phyloP scores from a whole-genome alignment of 2,888 invertebrate species.

The Epistrophe eligans region DNA sequence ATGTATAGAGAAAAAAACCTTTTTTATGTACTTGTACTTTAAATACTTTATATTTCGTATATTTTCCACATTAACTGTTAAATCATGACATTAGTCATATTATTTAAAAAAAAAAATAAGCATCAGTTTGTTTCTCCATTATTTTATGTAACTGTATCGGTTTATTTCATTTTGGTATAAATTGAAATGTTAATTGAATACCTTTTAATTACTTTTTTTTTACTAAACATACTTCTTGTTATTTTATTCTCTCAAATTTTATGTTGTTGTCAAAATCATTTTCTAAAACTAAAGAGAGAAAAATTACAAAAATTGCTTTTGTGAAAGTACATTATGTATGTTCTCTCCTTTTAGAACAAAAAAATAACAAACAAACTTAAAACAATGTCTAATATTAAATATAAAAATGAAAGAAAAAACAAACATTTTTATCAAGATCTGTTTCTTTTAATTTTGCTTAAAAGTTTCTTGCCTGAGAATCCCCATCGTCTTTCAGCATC shows the following conservation, averaged over 20 bases:
- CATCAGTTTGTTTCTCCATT: conserved; percentile 27
- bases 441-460: conserved; percentile 43
- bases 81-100: conserved; percentile 73
- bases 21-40: conserved; percentile 75
- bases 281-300: background rate
- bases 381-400: background rate
- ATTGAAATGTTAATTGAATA: background rate
- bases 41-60: conserved; percentile 72
- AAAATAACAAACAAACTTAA: background rate
- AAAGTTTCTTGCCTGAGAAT: conserved; percentile 58
- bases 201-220: conserved; percentile 3
- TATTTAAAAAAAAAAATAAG: conserved; percentile 30
- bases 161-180: background rate
- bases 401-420: background rate
- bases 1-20: conserved; percentile 65
- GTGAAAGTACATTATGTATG: background rate
- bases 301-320: background rate
- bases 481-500: conserved; percentile 47
- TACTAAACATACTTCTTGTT: background rate
- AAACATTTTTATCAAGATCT: conserved; percentile 21
- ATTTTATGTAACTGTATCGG: background rate
- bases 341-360: background rate
- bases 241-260: background rate
- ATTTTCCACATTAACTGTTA: conserved; percentile 67
- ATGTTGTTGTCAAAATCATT: background rate